Percentiles rank a stretch among this genome's conserved stretches.
Evolutionary conservation across 1,140 invertebrate genomes (phyloP).

Genomic region (Achatina immaculata): DNA sequence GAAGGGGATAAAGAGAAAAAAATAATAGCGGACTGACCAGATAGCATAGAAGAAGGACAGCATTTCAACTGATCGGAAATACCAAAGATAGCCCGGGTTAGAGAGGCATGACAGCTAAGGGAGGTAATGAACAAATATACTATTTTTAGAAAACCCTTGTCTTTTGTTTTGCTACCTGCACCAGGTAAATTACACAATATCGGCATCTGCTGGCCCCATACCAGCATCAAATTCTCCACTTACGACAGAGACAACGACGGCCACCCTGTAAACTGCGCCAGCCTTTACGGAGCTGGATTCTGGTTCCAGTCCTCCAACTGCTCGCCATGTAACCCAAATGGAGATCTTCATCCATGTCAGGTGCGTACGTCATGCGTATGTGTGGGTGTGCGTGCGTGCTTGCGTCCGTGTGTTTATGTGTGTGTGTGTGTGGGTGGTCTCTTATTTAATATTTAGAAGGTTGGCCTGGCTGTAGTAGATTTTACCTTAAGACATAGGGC

Average conservation of each 20-base stretch:
- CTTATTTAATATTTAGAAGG: neutral
- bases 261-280: neutral
- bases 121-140: no score
- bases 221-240: constrained; percentile 22
- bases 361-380: neutral
- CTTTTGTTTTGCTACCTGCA: neutral
- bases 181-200: neutral
- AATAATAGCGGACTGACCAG: no score
- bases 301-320: constrained; percentile 24
- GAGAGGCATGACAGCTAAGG: no score
- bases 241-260: constrained; percentile 25
- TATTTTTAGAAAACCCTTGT: no score
- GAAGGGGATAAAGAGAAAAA: no score
- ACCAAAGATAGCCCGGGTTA: no score
- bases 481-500: neutral
- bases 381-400: neutral
- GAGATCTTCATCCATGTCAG: neutral
- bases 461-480: neutral
- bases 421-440: neutral
- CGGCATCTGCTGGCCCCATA: constrained; percentile 1
- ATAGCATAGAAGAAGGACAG: no score
- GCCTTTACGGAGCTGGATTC: constrained; percentile 18
- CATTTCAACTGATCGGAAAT: no score
- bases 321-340: constrained; percentile 21
- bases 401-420: neutral